These are phyloP conservation scores for Ophraella communa DNA, from an alignment of 2,888 invertebrate genomes.

Conservation along the genomic window DNA sequence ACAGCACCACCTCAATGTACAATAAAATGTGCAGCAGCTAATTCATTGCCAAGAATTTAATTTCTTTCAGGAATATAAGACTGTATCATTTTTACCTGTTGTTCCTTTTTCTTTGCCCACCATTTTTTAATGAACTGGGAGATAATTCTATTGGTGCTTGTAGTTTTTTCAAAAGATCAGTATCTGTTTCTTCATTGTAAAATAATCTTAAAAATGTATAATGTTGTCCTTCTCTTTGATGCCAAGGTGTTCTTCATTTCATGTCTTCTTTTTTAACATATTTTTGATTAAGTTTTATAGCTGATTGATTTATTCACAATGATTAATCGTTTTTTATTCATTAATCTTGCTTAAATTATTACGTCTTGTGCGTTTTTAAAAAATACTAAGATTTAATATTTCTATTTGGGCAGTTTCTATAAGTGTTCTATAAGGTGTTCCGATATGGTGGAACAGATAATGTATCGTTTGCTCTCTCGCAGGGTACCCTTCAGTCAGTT, in stretches of 20 bases:
- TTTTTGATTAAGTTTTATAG: constrained; percentile 35
- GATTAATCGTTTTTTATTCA: too few relatives aligned
- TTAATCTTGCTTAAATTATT: too few relatives aligned
- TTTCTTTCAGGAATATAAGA: constrained; percentile 67
- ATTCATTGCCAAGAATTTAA: constrained; percentile 71
- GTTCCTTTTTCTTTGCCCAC: constrained; percentile 63
- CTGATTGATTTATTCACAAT: too few relatives aligned
- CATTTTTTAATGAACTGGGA: constrained; percentile 63
- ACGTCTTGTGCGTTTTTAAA: too few relatives aligned
- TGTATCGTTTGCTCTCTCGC: too few relatives aligned
- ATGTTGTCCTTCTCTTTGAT: constrained; percentile 66
- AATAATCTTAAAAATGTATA: constrained; percentile 67
- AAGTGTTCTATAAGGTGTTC: too few relatives aligned
- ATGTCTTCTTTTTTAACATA: constrained; percentile 54
- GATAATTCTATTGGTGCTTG: constrained; percentile 62
- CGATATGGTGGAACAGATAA: too few relatives aligned
- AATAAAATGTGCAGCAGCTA: constrained; percentile 88
- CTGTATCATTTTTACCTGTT: constrained; percentile 66
- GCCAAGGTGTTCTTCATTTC: constrained; percentile 70
- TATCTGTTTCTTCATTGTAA: constrained; percentile 63
- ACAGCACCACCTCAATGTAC: constrained; percentile 75
- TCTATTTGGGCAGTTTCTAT: too few relatives aligned
- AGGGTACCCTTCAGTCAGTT: too few relatives aligned
- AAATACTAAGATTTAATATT: too few relatives aligned
- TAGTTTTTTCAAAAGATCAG: constrained; percentile 59